Evolutionary conservation across 2,888 invertebrate species (phyloP), one percentile per base, ranked within the genome.

Genomic region (Epirrhoe alternata): DNA sequence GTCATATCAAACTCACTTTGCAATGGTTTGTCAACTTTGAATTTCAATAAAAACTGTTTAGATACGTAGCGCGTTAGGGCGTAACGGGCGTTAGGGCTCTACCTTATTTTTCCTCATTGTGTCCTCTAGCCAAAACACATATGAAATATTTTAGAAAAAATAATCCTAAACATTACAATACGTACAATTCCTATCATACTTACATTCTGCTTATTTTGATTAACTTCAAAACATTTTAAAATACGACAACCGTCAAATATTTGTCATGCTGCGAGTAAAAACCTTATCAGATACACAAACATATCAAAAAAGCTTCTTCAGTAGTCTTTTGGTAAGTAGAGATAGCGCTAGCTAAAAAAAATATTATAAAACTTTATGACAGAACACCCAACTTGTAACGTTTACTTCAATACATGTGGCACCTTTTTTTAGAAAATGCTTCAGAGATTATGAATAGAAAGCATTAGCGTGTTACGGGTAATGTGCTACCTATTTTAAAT

Each of bases 241-340:
- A 35, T 52, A n/a, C n/a, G 51, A 14, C 49, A 61, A 33, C 35
- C 47, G 24, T 56, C 65, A 66, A 72, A 72, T 71, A 70, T 68
- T 60, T 67, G 58, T 38, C 31, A 38, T 58, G 64, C 68, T 71
- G 68, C 55, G 24, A 24, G 24, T 67, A 71, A 72, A 74, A 5
- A 5, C 10, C 83, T 89, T 90, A 90, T 90, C 89, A 77, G 63
- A 76, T 79, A 67, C 78, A 72, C 81, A 86, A 86, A 87, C 84
- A 85, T 81, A 84, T 80, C 79, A 82, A 81, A 80, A 47, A 83
- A 77, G 88, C 89, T 89, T 84, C 90, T 86, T 85, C 86, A 90
- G 89, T 80, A 91, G 90, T 87, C 79, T 78, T 76, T 77, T 75
- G 84, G 79, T 86, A 76, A 78, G 64, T 38, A 30, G 77, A 74